phyloP scores from a whole-genome alignment of 2,113 vertebrate genomes.

The Opisthocomus hoazin region DNA sequence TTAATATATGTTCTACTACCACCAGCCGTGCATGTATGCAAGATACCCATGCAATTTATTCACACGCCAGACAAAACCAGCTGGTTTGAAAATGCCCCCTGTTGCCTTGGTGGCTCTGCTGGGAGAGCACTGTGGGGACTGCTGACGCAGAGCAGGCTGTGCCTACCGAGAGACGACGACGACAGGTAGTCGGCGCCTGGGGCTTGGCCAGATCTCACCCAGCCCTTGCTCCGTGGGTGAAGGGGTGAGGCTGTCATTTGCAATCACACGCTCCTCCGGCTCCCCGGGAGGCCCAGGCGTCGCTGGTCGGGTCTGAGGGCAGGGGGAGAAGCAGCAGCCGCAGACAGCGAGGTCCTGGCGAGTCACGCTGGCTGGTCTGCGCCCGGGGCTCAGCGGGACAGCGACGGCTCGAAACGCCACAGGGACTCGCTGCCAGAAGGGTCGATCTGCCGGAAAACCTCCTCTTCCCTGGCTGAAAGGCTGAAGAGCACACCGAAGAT shows the following conservation, averaged over 20 bases:
- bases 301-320: background rate
- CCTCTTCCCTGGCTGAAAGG: background rate
- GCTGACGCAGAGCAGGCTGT: background rate
- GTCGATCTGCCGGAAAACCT: background rate
- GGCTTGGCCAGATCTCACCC: background rate
- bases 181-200: background rate
- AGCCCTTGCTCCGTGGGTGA: background rate
- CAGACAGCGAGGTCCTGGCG: background rate
- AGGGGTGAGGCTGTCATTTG: conserved; percentile 16
- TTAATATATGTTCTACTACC: fast-evolving
- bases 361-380: background rate
- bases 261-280: background rate
- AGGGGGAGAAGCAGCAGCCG: background rate
- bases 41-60: background rate
- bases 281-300: background rate
- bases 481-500: fast-evolving
- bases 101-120: background rate
- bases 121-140: fast-evolving
- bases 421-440: background rate
- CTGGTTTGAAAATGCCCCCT: background rate
- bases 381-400: fast-evolving
- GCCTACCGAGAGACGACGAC: background rate
- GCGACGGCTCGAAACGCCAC: background rate
- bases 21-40: background rate
- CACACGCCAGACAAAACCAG: background rate